Conservation (phyloP, 2,888 invertebrate species). For the Euzetes globulus region DNA sequence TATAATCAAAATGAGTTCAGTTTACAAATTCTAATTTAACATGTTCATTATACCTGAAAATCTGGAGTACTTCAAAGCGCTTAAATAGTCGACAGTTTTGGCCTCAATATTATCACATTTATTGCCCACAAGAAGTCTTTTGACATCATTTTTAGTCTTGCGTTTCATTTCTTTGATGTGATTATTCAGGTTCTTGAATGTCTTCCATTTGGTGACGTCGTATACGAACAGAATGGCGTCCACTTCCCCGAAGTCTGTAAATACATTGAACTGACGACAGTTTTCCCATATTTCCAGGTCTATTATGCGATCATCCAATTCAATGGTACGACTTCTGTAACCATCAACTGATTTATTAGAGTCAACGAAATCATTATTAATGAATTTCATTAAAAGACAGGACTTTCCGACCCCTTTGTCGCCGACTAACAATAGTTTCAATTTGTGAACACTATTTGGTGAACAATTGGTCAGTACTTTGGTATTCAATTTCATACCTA, state of each 20-base stretch:
- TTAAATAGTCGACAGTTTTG: not conserved
- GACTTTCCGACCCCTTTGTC: not conserved
- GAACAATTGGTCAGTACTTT: no score
- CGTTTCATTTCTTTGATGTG: not conserved
- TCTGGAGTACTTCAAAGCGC: not conserved
- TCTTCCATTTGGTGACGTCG: not conserved
- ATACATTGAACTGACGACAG: not conserved
- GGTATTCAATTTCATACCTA: no score
- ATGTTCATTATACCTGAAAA: not conserved
- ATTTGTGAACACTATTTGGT: not conserved
- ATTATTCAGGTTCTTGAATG: not conserved
- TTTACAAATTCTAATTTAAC: not conserved
- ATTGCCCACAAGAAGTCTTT: not conserved
- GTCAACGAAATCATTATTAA: not conserved
- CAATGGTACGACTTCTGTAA: constrained; percentile 1
- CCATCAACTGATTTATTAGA: not conserved
- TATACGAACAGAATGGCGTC: constrained; percentile 6
- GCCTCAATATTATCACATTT: constrained; percentile 8
- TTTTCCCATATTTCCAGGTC: not conserved
- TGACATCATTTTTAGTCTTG: not conserved
- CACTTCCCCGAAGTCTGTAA: not conserved
- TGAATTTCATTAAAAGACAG: not conserved
- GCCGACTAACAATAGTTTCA: not conserved
- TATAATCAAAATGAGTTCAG: not conserved
- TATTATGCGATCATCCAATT: constrained; percentile 26